phyloP scores from a whole-genome alignment of 2,113 vertebrate species.

The Felis catus region DNA sequence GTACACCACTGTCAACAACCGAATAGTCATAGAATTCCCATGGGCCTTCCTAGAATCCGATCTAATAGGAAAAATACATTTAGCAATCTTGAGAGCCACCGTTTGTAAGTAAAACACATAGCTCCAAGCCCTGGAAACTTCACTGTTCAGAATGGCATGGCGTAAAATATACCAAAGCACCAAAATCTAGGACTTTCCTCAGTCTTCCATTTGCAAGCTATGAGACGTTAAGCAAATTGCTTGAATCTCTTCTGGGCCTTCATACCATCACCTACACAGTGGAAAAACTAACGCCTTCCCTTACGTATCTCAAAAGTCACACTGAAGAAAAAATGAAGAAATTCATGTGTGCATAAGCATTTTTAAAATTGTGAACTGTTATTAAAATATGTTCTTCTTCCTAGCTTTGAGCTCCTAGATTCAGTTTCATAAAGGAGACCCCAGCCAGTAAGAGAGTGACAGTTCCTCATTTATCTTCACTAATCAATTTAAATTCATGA shows the following conservation, averaged over 20 bases:
- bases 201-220: neutral
- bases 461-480: conserved; percentile 16
- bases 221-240: neutral
- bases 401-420: neutral
- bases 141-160: neutral
- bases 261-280: neutral
- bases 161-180: neutral
- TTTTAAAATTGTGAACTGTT: neutral
- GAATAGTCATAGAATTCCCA: neutral
- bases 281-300: neutral
- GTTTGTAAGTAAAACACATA: neutral
- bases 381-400: neutral
- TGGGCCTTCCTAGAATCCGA: neutral
- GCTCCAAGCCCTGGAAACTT: neutral
- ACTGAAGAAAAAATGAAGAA: neutral
- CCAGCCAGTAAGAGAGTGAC: neutral
- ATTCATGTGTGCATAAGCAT: neutral
- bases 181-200: neutral
- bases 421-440: neutral
- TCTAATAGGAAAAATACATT: neutral
- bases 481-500: neutral
- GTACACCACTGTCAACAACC: neutral
- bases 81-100: neutral
- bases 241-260: neutral
- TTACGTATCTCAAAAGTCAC: neutral